Evolutionary conservation across 2,113 vertebrate genomes (phyloP).

Genomic region (Tautogolabrus adspersus): DNA sequence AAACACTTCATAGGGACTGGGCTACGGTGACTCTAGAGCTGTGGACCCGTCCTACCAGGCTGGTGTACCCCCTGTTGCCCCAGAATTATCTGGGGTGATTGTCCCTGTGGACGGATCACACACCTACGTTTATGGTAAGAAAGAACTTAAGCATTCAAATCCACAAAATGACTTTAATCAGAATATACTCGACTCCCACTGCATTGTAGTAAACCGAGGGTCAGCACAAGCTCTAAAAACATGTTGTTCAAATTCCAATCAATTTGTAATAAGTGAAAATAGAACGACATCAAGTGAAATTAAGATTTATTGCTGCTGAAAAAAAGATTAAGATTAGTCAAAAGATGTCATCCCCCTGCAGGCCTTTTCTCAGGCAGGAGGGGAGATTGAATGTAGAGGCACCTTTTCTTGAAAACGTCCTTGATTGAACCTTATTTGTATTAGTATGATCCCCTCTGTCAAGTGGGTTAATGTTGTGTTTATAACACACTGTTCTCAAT

Average conservation of each 20-base stretch:
- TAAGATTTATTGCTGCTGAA: too few species aligned
- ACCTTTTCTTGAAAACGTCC: too few species aligned
- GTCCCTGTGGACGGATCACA: constrained; percentile 55
- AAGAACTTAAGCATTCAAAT: not conserved
- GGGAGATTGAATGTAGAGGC: too few species aligned
- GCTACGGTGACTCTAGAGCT: constrained; percentile 58
- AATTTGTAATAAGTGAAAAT: too few species aligned
- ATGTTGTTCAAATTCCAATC: too few species aligned
- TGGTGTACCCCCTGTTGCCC: constrained; percentile 44
- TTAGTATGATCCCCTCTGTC: too few species aligned
- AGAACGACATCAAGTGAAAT: too few species aligned
- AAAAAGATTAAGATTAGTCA: too few species aligned
- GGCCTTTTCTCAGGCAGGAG: too few species aligned
- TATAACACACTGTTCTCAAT: not conserved
- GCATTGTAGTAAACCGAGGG: not conserved
- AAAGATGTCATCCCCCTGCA: too few species aligned
- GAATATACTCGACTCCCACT: not conserved
- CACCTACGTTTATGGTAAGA: constrained; percentile 70
- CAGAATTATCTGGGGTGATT: constrained; percentile 41
- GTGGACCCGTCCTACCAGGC: constrained; percentile 47
- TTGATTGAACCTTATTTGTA: not conserved
- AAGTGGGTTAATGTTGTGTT: too few species aligned
- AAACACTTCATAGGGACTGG: constrained; percentile 41
- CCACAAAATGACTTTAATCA: not conserved
- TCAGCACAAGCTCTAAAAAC: too few species aligned